phyloP scores from a whole-genome alignment of 2,888 invertebrate genomes.

The Toxonevra muliebris region DNA sequence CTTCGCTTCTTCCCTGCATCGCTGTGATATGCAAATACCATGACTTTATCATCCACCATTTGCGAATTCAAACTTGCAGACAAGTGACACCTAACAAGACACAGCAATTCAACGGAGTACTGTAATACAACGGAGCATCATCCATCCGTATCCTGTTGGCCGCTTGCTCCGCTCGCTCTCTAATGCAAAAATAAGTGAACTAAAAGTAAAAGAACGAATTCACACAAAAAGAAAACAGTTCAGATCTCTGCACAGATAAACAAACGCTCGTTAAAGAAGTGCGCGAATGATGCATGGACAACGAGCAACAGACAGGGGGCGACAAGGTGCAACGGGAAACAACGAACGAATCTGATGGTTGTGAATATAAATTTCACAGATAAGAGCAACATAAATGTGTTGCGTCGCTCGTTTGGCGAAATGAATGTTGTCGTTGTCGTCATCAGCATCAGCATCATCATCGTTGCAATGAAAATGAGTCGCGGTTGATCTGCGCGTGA shows the following conservation, averaged over 20 bases:
- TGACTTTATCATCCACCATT: too few species aligned
- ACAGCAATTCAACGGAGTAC: slow-evolving; percentile 32
- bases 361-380: slow-evolving; percentile 31
- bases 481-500: too few species aligned
- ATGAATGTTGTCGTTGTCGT: slow-evolving; percentile 12
- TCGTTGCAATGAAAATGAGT: background rate
- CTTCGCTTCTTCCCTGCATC: too few species aligned
- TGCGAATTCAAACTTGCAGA: slow-evolving; percentile 13
- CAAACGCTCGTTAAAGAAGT: too few species aligned
- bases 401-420: too few species aligned
- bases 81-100: slow-evolving; percentile 45
- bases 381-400: slow-evolving; percentile 20
- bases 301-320: too few species aligned
- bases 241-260: too few species aligned
- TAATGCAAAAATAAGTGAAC: slow-evolving; percentile 11
- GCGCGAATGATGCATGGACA: too few species aligned
- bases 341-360: slow-evolving; percentile 1
- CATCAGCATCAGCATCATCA: slow-evolving; percentile 7
- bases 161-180: background rate
- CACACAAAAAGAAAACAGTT: too few species aligned
- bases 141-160: slow-evolving; percentile 27
- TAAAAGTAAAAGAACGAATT: too few species aligned
- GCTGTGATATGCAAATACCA: too few species aligned
- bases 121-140: slow-evolving; percentile 10
- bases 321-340: too few species aligned